Base-by-base conservation (phyloP, 2,113 vertebrate genomes). In the Lepisosteus oculatus region DNA sequence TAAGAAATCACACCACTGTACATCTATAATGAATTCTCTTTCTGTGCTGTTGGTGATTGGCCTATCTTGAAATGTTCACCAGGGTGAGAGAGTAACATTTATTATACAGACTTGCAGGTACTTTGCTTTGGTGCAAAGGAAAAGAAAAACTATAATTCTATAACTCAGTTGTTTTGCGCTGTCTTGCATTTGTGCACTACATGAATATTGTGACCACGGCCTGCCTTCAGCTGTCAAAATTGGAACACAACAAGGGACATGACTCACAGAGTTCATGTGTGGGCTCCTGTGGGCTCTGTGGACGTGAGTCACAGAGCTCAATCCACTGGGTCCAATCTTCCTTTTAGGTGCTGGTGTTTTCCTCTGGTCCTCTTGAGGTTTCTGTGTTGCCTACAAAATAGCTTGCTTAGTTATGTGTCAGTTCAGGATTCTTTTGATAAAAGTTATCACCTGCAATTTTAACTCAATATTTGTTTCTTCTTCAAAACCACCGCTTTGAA, bases 1-100 rank as follows among this genome's bases (percentile, higher is more conserved):
- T n/a, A n/a, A n/a, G n/a, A n/a, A n/a, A n/a, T n/a, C n/a, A n/a
- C n/a, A n/a, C n/a, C n/a, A n/a, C n/a, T n/a, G n/a, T n/a, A n/a
- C n/a, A n/a, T 95, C 90, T 94, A 96, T 95, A 96, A 97, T 96
- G 96, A 95, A 96, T 95, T 93, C 90, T 90, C 89, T 90, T 90
- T 83, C 84, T 71, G 78, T 67, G 79, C 85, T 85, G 67, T 76
- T 83, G 88, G 89, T 76, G 84, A 84, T 85, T 77, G 78, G 78
- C 82, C 72, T 76, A 82, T 84, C 88, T 87, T 84, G 82, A 78
- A 79, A 86, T 87, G 84, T 81, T 84, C 81, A 81, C 79, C 74
- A 75, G 84, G 88, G 85, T 92, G 92, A 95, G 95, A 71, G 87
- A 89, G 89, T 29, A 87, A 80, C 87, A 90, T 92, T 89, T 90